Conservation (phyloP, 2,113 vertebrate species). For the Ahaetulla prasina region DNA sequence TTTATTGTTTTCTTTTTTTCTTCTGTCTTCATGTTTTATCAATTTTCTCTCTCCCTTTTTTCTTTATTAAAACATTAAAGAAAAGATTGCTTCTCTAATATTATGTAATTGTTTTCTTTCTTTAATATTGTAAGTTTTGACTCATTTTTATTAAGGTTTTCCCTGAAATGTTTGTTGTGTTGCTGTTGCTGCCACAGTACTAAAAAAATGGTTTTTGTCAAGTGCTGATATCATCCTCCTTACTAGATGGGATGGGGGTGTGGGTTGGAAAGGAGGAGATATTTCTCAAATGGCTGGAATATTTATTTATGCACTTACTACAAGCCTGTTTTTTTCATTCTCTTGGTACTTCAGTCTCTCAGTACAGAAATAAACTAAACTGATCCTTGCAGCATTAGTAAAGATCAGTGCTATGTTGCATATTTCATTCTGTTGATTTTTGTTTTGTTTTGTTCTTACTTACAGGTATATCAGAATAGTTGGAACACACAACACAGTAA, state of each 20-base stretch:
- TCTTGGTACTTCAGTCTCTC: background rate
- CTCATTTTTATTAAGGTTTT: background rate
- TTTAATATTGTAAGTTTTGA: background rate
- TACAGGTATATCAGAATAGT: slow-evolving; percentile 93
- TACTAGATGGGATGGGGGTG: background rate
- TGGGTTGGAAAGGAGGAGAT: background rate
- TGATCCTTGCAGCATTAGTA: background rate
- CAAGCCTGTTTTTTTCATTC: background rate
- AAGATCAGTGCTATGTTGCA: background rate
- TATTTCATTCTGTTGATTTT: background rate
- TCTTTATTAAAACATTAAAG: background rate
- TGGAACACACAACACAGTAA: slow-evolving; percentile 97
- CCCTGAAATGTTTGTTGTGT: background rate
- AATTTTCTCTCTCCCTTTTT: background rate
- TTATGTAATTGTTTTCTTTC: background rate
- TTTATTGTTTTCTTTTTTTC: background rate
- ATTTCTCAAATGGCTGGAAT: background rate
- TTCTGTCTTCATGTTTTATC: background rate
- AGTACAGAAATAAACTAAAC: background rate
- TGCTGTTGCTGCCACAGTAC: background rate
- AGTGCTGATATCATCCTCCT: background rate
- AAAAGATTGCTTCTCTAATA: background rate
- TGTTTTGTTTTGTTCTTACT: slow-evolving; percentile 28
- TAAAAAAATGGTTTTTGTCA: background rate
- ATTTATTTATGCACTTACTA: background rate